Percentiles rank a stretch among this genome's conserved stretches.
phyloP scores from a whole-genome alignment of 1,140 invertebrate genomes.

The Teleopsis dalmanni region DNA sequence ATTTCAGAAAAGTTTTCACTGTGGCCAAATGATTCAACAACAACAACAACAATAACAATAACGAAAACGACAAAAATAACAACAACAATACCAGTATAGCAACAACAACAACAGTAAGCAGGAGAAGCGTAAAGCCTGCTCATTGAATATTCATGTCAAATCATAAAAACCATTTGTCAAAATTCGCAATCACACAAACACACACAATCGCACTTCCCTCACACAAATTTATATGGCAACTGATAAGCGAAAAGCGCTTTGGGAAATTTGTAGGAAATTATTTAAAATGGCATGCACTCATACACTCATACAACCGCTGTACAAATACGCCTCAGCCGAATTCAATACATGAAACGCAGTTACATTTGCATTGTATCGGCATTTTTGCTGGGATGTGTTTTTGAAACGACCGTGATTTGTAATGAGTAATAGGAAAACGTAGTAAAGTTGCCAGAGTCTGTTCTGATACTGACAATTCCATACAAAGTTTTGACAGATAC shows the following conservation, averaged over 20 bases:
- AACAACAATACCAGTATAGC: not conserved
- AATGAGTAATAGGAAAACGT: too few species aligned
- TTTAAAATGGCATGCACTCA: slow-evolving; percentile 2
- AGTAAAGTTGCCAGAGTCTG: too few species aligned
- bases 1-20: not conserved
- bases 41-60: not conserved
- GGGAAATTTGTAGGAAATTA: not conserved
- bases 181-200: slow-evolving; percentile 2
- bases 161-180: slow-evolving; percentile 10
- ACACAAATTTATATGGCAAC: not conserved
- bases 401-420: too few species aligned
- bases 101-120: not conserved
- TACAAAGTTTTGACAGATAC: too few species aligned
- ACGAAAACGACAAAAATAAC: not conserved
- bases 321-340: too few species aligned
- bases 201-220: not conserved
- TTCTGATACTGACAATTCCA: too few species aligned
- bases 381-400: too few species aligned
- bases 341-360: too few species aligned
- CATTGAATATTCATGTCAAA: slow-evolving; percentile 12
- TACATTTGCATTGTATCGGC: too few species aligned
- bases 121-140: not conserved
- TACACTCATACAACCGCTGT: too few species aligned
- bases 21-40: not conserved
- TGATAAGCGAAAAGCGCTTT: not conserved